These are phyloP conservation scores for Leucoraja ocellata DNA, from an alignment of 2,797 vertebrate species.

Conservation along the genomic window DNA sequence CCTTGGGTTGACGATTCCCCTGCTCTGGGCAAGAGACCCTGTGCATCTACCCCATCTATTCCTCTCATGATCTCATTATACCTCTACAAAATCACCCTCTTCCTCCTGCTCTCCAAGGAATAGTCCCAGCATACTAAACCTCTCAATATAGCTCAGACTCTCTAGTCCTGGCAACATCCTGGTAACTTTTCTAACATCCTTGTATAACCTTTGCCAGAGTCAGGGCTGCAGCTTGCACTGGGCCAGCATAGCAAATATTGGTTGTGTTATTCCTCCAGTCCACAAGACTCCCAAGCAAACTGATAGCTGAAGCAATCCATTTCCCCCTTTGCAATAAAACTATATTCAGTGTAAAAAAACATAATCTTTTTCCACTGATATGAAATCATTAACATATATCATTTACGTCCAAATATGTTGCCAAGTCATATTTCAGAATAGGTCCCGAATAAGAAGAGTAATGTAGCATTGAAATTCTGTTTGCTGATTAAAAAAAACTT, in stretches of 20 bases:
- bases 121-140: too few species aligned
- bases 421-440: background rate
- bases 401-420: background rate
- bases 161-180: too few species aligned
- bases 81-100: too few species aligned
- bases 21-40: too few species aligned
- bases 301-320: background rate
- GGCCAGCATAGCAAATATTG: too few species aligned
- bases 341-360: background rate
- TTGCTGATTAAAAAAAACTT: background rate
- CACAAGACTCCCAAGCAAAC: background rate
- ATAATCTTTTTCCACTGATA: background rate
- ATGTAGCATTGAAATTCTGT: background rate
- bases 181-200: background rate
- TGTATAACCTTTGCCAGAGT: background rate
- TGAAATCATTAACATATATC: background rate
- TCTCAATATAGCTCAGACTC: too few species aligned
- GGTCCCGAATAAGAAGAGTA: background rate
- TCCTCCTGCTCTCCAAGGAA: too few species aligned
- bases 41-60: too few species aligned
- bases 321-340: background rate
- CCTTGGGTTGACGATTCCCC: too few species aligned
- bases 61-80: too few species aligned
- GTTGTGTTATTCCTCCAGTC: background rate
- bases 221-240: background rate